Base-by-base conservation (phyloP, 2,113 vertebrate species). In the Stigmatopora argus region DNA sequence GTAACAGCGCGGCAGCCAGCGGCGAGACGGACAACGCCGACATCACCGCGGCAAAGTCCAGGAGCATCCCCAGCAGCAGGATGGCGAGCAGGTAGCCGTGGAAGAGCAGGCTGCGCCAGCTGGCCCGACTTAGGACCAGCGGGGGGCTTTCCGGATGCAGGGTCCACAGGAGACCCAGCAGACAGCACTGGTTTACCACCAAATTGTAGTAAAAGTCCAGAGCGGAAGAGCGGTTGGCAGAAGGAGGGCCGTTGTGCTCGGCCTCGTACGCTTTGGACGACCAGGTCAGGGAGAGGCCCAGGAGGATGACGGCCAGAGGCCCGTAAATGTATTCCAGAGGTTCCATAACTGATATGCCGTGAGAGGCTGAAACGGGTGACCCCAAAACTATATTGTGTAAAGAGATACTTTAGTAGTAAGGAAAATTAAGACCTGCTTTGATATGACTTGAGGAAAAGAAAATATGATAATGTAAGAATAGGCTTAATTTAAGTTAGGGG, bases 81-180 rank as follows among this genome's bases (percentile, higher is more conserved):
- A 91, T 74, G 12, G 86, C 87, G 0, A 86, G 63, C 69, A 91
- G 81, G 74, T 90, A 92, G 31, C 85, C 89, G 1, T 90, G 69
- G 65, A 92, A 92, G 35, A 92, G 84, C 60, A 92, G 81, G 51
- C 65, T 89, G 53, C 77, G 75, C 91, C 92, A 92, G 84, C 64
- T 90, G 69, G 88, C 80, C 2, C 58, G 57, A 10, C 26, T 64
- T 65, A 91, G 58, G 14, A 86, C 89, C 19, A 66, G 65, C 55
- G 71, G 81, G 10, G 83, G 84, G 21, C 56, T 70, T 51, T 90
- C 83, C 0, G 89, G 88, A 73, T 92, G 92, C 56, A 92, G 71
- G 62, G 89, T 66, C 78, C 91, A 92, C 74, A 92, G 71, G n/a
- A 89, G 65, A 45, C 85, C 84, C 80, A 92, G 80, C 57, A 92